phyloP scores from a whole-genome alignment of 2,113 vertebrate genomes.

The Gopherus evgoodei region DNA sequence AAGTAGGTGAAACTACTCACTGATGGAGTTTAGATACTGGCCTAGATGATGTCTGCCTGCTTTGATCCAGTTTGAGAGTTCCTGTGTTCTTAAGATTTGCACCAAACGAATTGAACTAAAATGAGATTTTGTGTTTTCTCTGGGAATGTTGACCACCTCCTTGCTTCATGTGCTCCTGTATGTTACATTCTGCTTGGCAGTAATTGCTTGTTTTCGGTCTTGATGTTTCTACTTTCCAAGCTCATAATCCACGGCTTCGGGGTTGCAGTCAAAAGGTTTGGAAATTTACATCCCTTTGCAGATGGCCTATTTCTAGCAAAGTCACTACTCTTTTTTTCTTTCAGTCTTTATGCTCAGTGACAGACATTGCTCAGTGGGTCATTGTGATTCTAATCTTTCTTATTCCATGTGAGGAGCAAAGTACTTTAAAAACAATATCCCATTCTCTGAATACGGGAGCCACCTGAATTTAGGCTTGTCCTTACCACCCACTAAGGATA shows the following conservation, averaged over 20 bases:
- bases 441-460: conserved; percentile 48
- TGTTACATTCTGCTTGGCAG: conserved; percentile 67
- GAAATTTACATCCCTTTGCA: conserved; percentile 71
- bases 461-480: conserved; percentile 70
- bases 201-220: conserved; percentile 27
- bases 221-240: conserved; percentile 50
- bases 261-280: conserved; percentile 29
- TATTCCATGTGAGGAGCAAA: conserved; percentile 60
- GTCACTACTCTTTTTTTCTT: conserved; percentile 51
- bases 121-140: conserved; percentile 44
- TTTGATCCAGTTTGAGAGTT: conserved; percentile 44
- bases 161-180: conserved; percentile 52
- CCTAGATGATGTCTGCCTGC: background rate
- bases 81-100: conserved; percentile 43
- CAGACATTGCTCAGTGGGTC: conserved; percentile 57
- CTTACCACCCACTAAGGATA: conserved; percentile 72
- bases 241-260: conserved; percentile 1
- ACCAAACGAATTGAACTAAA: conserved; percentile 46
- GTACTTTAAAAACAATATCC: conserved; percentile 68
- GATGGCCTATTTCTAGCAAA: conserved; percentile 64
- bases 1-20: background rate
- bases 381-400: conserved; percentile 77
- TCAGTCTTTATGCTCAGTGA: conserved; percentile 59
- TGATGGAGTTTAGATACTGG: background rate
- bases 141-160: conserved; percentile 40